phyloP scores from a whole-genome alignment of 2,113 vertebrate species.

The Notechis scutatus region DNA sequence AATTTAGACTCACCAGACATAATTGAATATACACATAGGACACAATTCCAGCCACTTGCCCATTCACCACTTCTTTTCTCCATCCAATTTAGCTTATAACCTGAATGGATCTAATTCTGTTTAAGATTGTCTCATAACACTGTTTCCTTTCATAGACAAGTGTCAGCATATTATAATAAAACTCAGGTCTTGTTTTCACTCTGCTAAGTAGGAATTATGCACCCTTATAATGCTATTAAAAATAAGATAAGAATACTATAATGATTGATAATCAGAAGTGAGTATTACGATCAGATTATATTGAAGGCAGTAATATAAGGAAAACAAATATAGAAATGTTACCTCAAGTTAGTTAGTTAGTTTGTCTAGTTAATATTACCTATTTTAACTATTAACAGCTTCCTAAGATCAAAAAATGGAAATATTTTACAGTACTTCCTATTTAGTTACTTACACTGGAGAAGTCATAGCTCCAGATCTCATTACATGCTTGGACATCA shows the following conservation, averaged over 20 bases:
- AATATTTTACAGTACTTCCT: not conserved
- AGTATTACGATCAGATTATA: not conserved
- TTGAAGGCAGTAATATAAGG: not conserved
- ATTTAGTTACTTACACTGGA: not conserved
- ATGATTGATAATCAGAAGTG: not conserved
- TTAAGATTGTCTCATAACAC: not conserved
- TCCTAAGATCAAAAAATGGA: not conserved
- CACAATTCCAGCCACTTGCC: not conserved
- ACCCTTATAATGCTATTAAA: not conserved
- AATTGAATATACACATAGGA: not conserved
- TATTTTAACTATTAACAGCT: not conserved
- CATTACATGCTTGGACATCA: not conserved
- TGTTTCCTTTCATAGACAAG: not conserved
- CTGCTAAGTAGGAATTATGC: not conserved
- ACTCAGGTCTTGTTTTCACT: not conserved
- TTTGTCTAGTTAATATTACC: not conserved
- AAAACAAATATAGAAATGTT: not conserved
- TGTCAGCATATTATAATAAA: not conserved
- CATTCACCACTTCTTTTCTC: not conserved
- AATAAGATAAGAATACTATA: not conserved
- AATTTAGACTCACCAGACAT: not conserved
- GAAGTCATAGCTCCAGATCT: not conserved
- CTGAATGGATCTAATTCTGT: not conserved
- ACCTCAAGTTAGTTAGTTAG: not conserved
- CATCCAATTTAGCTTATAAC: not conserved